Percentiles rank a stretch among this genome's conserved stretches.
Conservation (phyloP, 2,888 invertebrate genomes). For the Tortricodes alternella region DNA sequence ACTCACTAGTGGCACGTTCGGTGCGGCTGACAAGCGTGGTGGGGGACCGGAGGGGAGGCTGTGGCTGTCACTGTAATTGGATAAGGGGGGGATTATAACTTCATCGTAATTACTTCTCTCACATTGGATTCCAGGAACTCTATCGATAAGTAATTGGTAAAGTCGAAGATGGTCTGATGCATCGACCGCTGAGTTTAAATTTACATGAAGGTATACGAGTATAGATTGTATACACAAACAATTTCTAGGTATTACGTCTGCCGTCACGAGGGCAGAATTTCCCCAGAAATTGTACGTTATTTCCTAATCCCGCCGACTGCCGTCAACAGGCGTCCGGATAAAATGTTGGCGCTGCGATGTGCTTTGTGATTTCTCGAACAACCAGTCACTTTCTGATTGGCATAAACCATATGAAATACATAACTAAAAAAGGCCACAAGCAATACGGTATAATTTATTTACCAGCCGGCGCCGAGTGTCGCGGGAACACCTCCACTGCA, state of each 20-base stretch:
- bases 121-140: constrained; percentile 14
- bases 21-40: constrained; percentile 15
- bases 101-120: constrained; percentile 29
- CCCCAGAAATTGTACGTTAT: no score
- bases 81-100: constrained; percentile 27
- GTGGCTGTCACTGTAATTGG: constrained; percentile 26
- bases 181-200: no score
- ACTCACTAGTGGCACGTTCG: not conserved
- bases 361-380: no score
- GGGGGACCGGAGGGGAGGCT: not conserved
- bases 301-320: not conserved
- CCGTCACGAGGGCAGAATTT: no score
- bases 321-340: not conserved
- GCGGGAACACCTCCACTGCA: not conserved
- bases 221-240: no score
- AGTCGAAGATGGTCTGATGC: constrained; percentile 1
- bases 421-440: not conserved
- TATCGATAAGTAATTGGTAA: constrained; percentile 26
- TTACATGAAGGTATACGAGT: no score
- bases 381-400: no score
- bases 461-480: not conserved
- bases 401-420: not conserved
- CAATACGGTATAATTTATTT: not conserved
- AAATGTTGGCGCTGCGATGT: no score
- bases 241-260: no score